Base-by-base conservation (phyloP, 2,797 vertebrate genomes). In the Protosalanx chinensis region DNA sequence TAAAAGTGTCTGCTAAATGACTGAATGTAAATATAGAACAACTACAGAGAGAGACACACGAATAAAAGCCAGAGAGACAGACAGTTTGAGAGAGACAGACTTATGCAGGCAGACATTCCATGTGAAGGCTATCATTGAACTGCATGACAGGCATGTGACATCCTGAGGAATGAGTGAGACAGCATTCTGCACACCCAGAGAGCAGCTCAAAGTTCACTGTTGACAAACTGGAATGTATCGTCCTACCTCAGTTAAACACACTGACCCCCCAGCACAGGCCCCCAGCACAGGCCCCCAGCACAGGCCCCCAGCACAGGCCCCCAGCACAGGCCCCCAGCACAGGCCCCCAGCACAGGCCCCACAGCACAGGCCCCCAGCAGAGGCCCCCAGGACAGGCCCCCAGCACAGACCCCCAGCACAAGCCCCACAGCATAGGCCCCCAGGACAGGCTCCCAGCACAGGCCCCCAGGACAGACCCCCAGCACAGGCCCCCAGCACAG, bases 161-260 rank as follows among this genome's bases (percentile, higher is more conserved):
- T 13, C 27, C 6, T 0, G 2, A 8, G 8, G 0, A 2, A 56
- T 13, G 20, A 1, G 2, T 37, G 71, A 29, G 3, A 63, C n/a
- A 60, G 53, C 10, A 37, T 61, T 67, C 0, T 37, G 41, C 3
- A 46, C 53, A 0, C 49, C 1, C 5, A 51, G 15, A 12, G 16
- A 67, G 58, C 29, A 41, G 59, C 7, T 12, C 0, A 68, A 60
- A 76, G 57, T 51, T 70, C 46, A 67, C 65, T 66, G 37, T 51
- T 66, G 46, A 6, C 32, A 53, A 62, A 35, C 41, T 64, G 10
- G 18, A 20, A 20, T 12, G n/a, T 35, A 18, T 12, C n/a, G 8
- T 29, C 33, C 18, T 41, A 41, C 33, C 6, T 23, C 6, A 30
- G 30, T 29, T 30, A 16, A 15, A 57, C 61, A 20, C 16, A 10